Evolutionary conservation across 2,797 vertebrate genomes (phyloP).

Genomic region (Thripadectes ignobilis): DNA sequence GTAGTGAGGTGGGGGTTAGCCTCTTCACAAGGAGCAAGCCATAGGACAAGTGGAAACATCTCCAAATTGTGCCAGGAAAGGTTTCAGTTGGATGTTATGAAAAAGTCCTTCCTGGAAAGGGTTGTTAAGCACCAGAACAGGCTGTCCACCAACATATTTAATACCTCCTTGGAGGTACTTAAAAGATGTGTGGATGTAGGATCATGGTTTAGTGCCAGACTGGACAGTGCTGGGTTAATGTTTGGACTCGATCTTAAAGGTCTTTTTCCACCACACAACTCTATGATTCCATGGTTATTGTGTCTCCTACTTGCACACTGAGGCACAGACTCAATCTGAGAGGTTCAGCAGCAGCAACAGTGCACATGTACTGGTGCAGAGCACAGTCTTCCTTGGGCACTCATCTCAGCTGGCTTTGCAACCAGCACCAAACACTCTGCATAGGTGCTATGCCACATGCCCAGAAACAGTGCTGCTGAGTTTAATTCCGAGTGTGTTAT

Average conservation of each 20-base stretch:
- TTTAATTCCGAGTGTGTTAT: fast-evolving
- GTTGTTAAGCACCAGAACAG: not conserved
- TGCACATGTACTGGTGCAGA: fast-evolving
- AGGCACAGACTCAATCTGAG: too few relatives aligned
- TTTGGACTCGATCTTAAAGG: fast-evolving
- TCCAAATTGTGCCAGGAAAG: not conserved
- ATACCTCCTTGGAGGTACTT: not conserved
- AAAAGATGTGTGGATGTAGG: not conserved
- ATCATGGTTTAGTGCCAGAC: not conserved
- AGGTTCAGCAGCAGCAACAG: fast-evolving
- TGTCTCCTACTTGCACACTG: too few relatives aligned
- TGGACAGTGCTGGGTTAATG: not conserved
- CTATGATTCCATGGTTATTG: not conserved
- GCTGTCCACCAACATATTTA: not conserved
- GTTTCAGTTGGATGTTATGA: not conserved
- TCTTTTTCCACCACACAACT: not conserved
- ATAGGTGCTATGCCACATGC: fast-evolving
- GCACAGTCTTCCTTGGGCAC: not conserved
- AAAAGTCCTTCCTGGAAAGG: not conserved
- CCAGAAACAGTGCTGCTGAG: fast-evolving
- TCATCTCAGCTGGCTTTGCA: not conserved
- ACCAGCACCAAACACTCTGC: too few relatives aligned
- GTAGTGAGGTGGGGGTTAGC: fast-evolving
- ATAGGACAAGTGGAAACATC: not conserved
- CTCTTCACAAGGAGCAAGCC: not conserved